Evolutionary conservation across 2,888 invertebrate genomes (phyloP).

Genomic region (Stenodera caucasica): DNA sequence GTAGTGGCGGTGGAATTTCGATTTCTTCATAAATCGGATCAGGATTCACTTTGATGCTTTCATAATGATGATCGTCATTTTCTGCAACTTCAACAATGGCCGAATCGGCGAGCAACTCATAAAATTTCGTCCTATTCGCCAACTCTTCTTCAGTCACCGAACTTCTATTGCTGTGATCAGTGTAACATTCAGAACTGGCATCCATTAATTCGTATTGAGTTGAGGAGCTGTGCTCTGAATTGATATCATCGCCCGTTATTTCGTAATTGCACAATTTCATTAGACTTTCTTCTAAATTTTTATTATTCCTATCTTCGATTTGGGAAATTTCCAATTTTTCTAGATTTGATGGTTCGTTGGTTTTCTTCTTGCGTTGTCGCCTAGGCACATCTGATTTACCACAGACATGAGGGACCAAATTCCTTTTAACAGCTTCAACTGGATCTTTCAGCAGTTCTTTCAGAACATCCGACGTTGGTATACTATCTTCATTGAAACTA

Average conservation of each 20-base stretch:
- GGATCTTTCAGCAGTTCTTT: conserved; percentile 68
- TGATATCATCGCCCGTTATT: conserved; percentile 53
- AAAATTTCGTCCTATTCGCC: conserved; percentile 68
- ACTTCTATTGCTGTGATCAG: conserved; percentile 60
- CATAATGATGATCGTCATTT: conserved; percentile 71
- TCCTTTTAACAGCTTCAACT: conserved; percentile 74
- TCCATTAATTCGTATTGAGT: conserved; percentile 77
- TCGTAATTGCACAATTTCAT: conserved; percentile 60
- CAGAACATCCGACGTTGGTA: conserved; percentile 51
- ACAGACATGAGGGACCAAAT: conserved; percentile 77
- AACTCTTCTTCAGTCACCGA: conserved; percentile 64
- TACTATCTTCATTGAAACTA: conserved; percentile 32
- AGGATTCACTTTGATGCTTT: conserved; percentile 69
- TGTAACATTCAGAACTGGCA: conserved; percentile 73
- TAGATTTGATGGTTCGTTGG: conserved; percentile 12
- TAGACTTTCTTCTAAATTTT: conserved; percentile 67
- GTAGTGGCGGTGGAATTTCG: conserved; percentile 77
- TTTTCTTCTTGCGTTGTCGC: conserved; percentile 49
- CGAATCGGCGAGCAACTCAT: conserved; percentile 72
- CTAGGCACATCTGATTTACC: conserved; percentile 62
- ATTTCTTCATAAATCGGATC: conserved; percentile 82
- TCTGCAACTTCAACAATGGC: conserved; percentile 70
- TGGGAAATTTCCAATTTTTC: conserved; percentile 58
- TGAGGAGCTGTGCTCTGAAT: conserved; percentile 60
- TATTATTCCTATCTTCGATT: neutral